Evolutionary conservation across 2,888 invertebrate species (phyloP).

Genomic region (Hydraecia micacea): DNA sequence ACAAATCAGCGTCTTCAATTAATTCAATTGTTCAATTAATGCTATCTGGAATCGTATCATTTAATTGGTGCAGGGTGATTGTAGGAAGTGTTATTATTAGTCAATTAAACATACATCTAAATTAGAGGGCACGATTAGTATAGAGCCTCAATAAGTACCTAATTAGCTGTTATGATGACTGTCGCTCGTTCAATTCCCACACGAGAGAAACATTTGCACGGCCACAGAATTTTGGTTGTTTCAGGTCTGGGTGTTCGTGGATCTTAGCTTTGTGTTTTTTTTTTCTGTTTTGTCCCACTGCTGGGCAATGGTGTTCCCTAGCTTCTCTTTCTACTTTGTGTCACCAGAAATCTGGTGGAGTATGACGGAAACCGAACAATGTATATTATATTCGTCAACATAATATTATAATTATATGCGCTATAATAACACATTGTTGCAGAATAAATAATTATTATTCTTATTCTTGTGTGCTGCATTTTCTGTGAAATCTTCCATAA

Average conservation of each 20-base stretch:
- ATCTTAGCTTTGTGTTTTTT: background rate
- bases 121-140: background rate
- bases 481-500: background rate
- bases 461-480: background rate
- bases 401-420: too few species aligned
- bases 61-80: constrained; percentile 10
- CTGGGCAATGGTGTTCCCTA: background rate
- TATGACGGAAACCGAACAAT: background rate
- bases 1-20: constrained; percentile 32
- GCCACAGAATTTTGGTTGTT: background rate
- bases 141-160: background rate
- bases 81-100: background rate
- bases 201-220: background rate
- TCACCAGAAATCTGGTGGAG: background rate
- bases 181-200: background rate
- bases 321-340: background rate
- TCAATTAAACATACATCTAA: background rate
- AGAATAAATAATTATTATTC: background rate
- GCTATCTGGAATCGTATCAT: constrained; percentile 18
- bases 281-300: background rate
- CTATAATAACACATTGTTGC: background rate
- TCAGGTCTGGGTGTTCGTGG: background rate
- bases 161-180: background rate
- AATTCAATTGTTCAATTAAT: constrained; percentile 32
- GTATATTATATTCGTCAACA: too few species aligned